A percentile compares a stretch with the other conserved stretches of the same genome.
Conservation (phyloP, 2,888 invertebrate species). For the Lacanobia wlatinum region DNA sequence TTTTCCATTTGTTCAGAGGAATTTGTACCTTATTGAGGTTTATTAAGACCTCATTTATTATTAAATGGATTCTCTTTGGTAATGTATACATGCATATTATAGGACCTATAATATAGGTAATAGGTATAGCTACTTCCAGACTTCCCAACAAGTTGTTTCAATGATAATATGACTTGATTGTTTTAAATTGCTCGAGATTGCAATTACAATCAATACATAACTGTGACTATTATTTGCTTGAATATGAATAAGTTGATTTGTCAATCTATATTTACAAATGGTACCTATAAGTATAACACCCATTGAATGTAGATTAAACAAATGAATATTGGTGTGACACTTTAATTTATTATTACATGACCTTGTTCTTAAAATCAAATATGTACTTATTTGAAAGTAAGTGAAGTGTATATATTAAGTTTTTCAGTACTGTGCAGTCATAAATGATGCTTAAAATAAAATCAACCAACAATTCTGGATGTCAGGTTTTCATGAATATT, state of each 20-base stretch:
- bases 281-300: background rate
- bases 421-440: background rate
- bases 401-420: constrained; percentile 12
- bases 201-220: constrained; percentile 17
- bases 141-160: background rate
- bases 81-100: background rate
- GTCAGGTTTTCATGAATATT: constrained; percentile 22
- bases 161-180: constrained; percentile 12
- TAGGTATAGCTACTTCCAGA: background rate
- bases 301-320: background rate
- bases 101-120: too few species aligned
- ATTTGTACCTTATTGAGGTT: background rate
- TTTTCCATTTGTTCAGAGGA: background rate
- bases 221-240: constrained; percentile 4
- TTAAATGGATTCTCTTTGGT: background rate
- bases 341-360: background rate
- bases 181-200: constrained; percentile 17
- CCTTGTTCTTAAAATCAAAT: constrained; percentile 18
- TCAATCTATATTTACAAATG: background rate
- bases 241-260: constrained; percentile 8
- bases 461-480: background rate
- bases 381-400: background rate
- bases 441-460: background rate
- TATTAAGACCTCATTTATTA: background rate
- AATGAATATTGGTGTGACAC: background rate